Conservation (phyloP, 1,140 invertebrate species). For the Drosophila gunungcola region DNA sequence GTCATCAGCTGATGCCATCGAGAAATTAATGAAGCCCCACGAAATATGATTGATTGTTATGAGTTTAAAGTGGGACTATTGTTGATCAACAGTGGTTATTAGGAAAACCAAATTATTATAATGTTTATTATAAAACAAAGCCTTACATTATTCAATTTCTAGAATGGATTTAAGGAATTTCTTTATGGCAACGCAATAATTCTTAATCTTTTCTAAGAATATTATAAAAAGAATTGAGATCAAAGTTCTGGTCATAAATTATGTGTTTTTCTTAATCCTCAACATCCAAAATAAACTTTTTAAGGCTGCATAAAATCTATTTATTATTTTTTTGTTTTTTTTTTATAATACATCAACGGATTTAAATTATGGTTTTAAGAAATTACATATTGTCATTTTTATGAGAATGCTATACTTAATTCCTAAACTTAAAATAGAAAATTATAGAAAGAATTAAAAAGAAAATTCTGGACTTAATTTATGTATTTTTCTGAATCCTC, state of each 20-base stretch:
- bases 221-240: not conserved
- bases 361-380: too few relatives aligned
- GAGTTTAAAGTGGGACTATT: conserved; percentile 21
- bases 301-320: too few relatives aligned
- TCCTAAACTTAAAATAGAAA: not conserved
- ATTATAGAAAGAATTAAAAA: not conserved
- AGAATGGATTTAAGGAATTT: too few relatives aligned
- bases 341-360: too few relatives aligned
- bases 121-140: not conserved
- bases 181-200: too few relatives aligned
- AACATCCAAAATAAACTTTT: too few relatives aligned
- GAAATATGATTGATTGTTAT: conserved; percentile 56
- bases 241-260: not conserved
- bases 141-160: too few relatives aligned
- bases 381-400: too few relatives aligned
- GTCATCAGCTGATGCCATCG: conserved; percentile 66
- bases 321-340: too few relatives aligned
- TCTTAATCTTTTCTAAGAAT: not conserved
- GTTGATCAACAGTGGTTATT: conserved; percentile 26
- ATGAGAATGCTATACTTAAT: too few relatives aligned
- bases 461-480: not conserved
- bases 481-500: not conserved
- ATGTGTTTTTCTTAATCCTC: not conserved
- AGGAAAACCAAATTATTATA: conserved; percentile 10
- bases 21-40: conserved; percentile 64